Conservation (phyloP, 1,140 invertebrate genomes). For the Panagrolaimus sp. region DNA sequence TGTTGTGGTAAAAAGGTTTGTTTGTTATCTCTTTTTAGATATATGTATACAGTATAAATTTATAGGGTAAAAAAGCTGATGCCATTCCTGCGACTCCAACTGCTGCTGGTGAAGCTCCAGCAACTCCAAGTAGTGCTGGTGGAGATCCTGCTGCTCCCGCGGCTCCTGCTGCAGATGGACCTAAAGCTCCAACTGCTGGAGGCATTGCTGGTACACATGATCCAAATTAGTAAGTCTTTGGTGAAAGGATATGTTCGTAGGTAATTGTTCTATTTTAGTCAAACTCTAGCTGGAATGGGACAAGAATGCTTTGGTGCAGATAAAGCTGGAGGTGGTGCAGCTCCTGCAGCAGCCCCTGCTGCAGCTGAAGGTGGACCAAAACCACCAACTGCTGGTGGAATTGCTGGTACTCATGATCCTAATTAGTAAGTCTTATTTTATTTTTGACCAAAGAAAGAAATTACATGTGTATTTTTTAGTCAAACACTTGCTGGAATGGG, state of each 20-base stretch:
- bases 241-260: too few relatives aligned
- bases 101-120: not conserved
- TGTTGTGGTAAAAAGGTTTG: too few relatives aligned
- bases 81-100: conserved; percentile 1
- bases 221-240: conserved; percentile 25
- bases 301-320: conserved; percentile 28
- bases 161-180: not conserved
- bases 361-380: conserved; percentile 1
- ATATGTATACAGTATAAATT: too few relatives aligned
- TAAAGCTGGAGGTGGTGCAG: not conserved
- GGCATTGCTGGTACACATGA: conserved; percentile 28
- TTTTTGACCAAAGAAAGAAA: too few relatives aligned
- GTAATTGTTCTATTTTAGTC: not conserved
- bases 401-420: conserved; percentile 29
- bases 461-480: not conserved
- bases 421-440: conserved; percentile 18
- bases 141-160: not conserved
- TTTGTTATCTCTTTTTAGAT: too few relatives aligned
- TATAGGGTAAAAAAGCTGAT: not conserved
- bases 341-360: conserved; percentile 8
- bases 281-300: conserved; percentile 28
- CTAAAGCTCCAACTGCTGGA: conserved; percentile 22
- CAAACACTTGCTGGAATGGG: conserved; percentile 26
- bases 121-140: not conserved
- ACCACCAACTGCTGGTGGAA: conserved; percentile 15